Conservation (phyloP, 2,113 vertebrate genomes). For the Brachypteracias leptosomus region DNA sequence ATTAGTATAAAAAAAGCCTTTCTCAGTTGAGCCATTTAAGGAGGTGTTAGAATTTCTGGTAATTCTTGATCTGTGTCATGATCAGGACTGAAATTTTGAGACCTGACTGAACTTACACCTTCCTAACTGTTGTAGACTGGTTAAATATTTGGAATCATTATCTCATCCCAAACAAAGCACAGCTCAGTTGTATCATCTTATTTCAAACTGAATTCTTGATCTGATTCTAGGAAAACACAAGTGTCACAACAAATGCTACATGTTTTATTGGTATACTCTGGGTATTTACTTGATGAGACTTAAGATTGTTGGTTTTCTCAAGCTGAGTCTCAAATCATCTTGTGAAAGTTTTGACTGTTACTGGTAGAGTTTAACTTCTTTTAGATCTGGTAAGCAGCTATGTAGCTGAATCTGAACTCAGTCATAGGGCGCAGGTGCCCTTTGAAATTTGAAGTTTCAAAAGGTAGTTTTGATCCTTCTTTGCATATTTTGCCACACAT, state of each 20-base stretch:
- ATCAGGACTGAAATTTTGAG: not conserved
- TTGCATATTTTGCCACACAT: not conserved
- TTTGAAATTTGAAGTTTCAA: not conserved
- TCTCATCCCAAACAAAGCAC: not conserved
- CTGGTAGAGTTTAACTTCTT: not conserved
- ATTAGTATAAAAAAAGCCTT: not conserved
- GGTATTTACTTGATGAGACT: not conserved
- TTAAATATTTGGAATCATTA: not conserved
- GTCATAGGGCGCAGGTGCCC: not conserved
- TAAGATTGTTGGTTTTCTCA: not conserved
- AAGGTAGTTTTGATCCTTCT: not conserved
- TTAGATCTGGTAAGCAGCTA: not conserved
- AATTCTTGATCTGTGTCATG: accelerated
- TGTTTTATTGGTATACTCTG: not conserved
- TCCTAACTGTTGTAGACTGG: not conserved
- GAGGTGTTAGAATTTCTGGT: not conserved
- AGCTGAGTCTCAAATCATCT: not conserved
- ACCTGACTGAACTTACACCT: not conserved
- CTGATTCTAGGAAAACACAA: not conserved
- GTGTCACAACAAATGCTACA: not conserved
- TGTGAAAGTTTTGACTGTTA: not conserved
- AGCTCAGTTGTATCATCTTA: not conserved
- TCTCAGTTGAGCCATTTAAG: not conserved
- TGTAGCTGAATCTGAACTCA: not conserved
- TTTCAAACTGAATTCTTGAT: not conserved